Percentiles rank a stretch among this genome's conserved stretches.
Evolutionary conservation across 2,797 vertebrate species (phyloP).

Genomic region (Rhinogobio ventralis): DNA sequence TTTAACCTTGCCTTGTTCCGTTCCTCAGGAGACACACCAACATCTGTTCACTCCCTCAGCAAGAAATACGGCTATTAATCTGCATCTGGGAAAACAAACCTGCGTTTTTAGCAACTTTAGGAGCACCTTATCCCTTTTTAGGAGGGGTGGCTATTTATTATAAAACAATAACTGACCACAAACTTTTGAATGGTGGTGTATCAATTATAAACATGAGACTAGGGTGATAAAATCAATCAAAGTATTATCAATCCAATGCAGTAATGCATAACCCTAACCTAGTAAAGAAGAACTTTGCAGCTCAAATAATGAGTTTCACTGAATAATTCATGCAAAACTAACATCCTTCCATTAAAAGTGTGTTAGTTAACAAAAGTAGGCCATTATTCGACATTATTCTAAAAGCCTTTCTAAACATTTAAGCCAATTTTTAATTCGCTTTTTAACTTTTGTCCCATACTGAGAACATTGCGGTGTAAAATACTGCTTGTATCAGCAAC

Average conservation of each 20-base stretch:
- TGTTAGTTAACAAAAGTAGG: neutral
- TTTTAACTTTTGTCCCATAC: neutral
- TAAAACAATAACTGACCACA: neutral
- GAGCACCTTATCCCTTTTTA: neutral
- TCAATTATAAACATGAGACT: neutral
- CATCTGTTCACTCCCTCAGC: slow-evolving; percentile 32
- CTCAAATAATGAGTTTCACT: neutral
- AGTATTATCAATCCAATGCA: neutral
- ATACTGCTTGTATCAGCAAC: neutral
- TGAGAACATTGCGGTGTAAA: neutral
- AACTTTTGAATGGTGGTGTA: neutral
- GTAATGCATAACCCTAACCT: neutral
- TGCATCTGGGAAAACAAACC: slow-evolving; percentile 24
- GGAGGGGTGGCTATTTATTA: neutral
- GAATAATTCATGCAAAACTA: slow-evolving; percentile 8
- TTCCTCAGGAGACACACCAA: slow-evolving; percentile 12
- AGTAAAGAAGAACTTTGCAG: neutral
- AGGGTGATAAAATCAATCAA: neutral
- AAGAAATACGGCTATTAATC: slow-evolving; percentile 9
- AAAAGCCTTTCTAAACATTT: neutral
- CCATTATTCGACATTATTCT: neutral
- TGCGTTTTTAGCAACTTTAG: neutral
- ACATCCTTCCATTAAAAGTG: neutral
- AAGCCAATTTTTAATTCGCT: neutral
- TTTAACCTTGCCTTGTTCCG: slow-evolving; percentile 19